phyloP scores from a whole-genome alignment of 2,888 invertebrate species.

The Siphlonurus alternatus region DNA sequence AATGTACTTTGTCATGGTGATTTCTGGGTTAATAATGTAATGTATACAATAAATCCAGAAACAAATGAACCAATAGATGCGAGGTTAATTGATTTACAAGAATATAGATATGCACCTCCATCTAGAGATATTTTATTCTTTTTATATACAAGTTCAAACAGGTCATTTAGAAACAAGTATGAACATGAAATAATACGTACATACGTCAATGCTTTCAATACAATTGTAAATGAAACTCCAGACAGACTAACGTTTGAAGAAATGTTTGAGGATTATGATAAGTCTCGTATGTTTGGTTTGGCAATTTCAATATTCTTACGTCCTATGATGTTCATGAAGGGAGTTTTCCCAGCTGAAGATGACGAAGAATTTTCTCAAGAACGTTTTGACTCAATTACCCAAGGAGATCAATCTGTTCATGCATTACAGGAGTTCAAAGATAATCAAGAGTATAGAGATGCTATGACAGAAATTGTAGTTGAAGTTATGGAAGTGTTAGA shows the following conservation, averaged over 20 bases:
- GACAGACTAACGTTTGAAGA: neutral
- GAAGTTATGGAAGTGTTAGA: neutral
- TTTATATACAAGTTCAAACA: neutral
- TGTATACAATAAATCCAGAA: neutral
- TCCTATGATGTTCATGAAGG: neutral
- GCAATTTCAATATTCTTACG: neutral
- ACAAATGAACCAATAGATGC: neutral
- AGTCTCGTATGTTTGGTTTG: neutral
- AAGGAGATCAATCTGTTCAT: neutral
- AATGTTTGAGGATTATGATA: neutral
- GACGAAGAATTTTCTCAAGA: neutral
- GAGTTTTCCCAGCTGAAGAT: neutral
- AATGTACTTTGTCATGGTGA: neutral
- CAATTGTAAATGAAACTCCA: neutral
- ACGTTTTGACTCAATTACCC: neutral
- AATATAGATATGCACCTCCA: neutral
- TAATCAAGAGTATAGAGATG: neutral
- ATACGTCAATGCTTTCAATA: neutral
- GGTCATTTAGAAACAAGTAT: neutral
- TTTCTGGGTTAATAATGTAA: neutral
- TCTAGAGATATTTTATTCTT: neutral
- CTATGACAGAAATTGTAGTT: neutral
- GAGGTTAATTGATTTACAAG: neutral
- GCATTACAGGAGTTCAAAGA: neutral
- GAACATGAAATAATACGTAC: neutral